Evolutionary conservation across 2,888 invertebrate genomes (phyloP).

Genomic region (Penaeus monodon): DNA sequence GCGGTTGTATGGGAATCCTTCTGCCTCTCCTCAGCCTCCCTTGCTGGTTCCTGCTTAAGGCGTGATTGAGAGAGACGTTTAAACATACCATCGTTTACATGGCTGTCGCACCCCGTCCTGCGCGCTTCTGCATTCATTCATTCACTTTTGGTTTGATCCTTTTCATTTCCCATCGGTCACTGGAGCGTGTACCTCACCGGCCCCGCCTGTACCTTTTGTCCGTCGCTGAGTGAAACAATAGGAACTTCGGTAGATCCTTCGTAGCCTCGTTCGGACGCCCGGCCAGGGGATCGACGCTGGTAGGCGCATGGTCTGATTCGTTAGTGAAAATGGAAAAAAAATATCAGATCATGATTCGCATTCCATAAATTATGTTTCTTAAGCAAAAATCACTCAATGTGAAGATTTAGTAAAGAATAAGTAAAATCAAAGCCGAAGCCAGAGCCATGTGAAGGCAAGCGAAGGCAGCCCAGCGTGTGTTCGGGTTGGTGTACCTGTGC

Average conservation of each 20-base stretch:
- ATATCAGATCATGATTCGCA: no score
- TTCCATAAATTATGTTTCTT: no score
- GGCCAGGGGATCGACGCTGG: no score
- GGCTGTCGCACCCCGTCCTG: constrained; percentile 50
- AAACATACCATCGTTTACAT: constrained; percentile 53
- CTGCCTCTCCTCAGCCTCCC: not conserved
- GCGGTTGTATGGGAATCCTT: no score
- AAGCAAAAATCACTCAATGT: no score
- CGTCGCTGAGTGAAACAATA: constrained; percentile 52
- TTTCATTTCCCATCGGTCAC: constrained; percentile 45
- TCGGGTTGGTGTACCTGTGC: constrained; percentile 47
- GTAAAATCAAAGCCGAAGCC: not conserved
- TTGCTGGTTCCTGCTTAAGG: constrained; percentile 26
- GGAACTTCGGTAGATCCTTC: constrained; percentile 35
- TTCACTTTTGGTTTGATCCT: constrained; percentile 36
- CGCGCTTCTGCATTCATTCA: constrained; percentile 40
- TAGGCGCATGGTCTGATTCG: no score
- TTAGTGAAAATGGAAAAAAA: no score
- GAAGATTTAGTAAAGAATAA: no score
- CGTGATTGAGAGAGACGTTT: constrained; percentile 58
- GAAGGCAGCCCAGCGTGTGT: constrained; percentile 44
- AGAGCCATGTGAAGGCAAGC: not conserved
- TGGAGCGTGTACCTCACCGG: constrained; percentile 13
- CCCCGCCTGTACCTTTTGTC: constrained; percentile 30
- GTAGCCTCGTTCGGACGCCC: constrained; percentile 17